Percentiles rank a stretch among this genome's conserved stretches.
Evolutionary conservation across 2,888 invertebrate genomes (phyloP).

Genomic region (Idaea biselata): DNA sequence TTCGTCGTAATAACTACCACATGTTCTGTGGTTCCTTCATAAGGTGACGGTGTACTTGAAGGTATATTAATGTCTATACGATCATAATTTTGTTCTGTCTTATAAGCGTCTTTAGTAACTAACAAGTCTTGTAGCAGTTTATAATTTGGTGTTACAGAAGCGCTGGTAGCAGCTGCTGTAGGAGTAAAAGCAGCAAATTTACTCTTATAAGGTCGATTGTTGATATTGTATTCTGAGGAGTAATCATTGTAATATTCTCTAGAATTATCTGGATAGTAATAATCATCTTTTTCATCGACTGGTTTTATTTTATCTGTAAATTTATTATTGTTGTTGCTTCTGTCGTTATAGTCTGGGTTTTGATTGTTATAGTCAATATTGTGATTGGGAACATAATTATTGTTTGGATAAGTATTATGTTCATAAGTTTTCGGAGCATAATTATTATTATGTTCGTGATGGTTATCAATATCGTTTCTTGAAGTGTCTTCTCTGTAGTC

Average conservation of each 20-base stretch:
- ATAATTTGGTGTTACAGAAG: conserved; percentile 42
- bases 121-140: conserved; percentile 55
- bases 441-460: conserved; percentile 10
- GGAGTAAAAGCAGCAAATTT: conserved; percentile 45
- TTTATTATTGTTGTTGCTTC: conserved; percentile 27
- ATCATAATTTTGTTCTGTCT: conserved; percentile 33
- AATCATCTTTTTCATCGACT: conserved; percentile 20
- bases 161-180: conserved; percentile 24
- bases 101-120: conserved; percentile 39
- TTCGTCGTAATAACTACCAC: conserved; percentile 50
- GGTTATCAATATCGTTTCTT: conserved; percentile 13
- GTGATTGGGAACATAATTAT: conserved; percentile 15
- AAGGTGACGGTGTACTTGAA: conserved; percentile 39
- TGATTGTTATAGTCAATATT: conserved; percentile 22
- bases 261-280: conserved; percentile 49
- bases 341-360: conserved; percentile 27
- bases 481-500: background rate
- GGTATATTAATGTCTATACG: conserved; percentile 38
- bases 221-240: conserved; percentile 48
- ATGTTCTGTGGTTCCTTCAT: conserved; percentile 44
- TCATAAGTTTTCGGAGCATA: background rate
- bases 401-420: conserved; percentile 12
- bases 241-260: conserved; percentile 64
- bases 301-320: conserved; percentile 21
- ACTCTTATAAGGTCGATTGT: conserved; percentile 51